Base-by-base conservation (phyloP, 2,888 invertebrate genomes). In the Ornithoptera alexandrae region DNA sequence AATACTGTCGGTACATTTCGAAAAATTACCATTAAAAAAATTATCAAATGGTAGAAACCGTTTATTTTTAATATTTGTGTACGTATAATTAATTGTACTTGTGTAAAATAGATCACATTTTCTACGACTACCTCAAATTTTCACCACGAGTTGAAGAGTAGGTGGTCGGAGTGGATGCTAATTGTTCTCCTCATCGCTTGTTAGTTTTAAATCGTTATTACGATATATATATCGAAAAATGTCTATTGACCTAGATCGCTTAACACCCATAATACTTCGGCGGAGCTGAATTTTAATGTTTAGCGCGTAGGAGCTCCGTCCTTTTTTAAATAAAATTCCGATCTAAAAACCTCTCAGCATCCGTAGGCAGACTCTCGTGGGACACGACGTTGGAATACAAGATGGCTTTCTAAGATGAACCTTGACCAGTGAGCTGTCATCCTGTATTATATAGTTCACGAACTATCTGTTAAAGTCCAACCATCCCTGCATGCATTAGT, bases 271-370 rank as follows among this genome's bases (percentile, higher is more conserved):
- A 57, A 62, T 30, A 68, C 59, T 59, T 50, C 63, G 5, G 15
- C 8, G 30, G 30, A 30, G 10, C 39, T 64, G 63, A 68, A 69
- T 65, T 61, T 66, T 63, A 67, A 67, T 63, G 60, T 70, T 62
- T 59, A 39, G n/a, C 59, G 61, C 63, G 59, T 53, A 22, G 59
- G 46, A 61, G 62, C 46, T 62, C 42, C 79, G 74, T 75, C 76
- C 76, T 74, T 74, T 76, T 76, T 72, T 74, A 83, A 80, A 85
- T 86, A 84, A 84, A 86, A 84, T 82, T 62, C 70, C 69, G 60
- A 71, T 74, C 70, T 75, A 71, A 73, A 71, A 69, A 68, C 64
- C 66, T 62, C 64, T 56, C 22, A 61, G 67, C 70, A 67, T 64
- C 67, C 70, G 70, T 61, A 61, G 70, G 64, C 70, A 57, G 62